A percentile compares a stretch with the other conserved stretches of the same genome.
Conservation (phyloP, 30 jellyfish, hydroid and myxozoan species). For the Mastigias papua region DNA sequence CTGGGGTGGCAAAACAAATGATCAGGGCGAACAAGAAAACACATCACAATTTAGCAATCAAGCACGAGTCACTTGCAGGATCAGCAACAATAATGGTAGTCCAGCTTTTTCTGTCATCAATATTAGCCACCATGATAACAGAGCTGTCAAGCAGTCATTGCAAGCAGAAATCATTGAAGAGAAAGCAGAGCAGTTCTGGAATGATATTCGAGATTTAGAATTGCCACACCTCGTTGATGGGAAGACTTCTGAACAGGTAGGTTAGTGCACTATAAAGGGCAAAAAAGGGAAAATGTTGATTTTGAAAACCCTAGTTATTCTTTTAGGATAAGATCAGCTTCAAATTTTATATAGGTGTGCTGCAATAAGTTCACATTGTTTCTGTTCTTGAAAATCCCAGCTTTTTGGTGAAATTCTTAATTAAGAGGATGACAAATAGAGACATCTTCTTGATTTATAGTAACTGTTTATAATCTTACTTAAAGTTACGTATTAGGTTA, state of each 20-base stretch:
- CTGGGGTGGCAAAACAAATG: slow-evolving; percentile 27
- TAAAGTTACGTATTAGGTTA: too few species aligned
- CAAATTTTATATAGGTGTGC: too few species aligned
- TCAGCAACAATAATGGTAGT: slow-evolving; percentile 11
- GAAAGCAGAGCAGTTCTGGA: slow-evolving; percentile 37
- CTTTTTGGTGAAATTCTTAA: too few species aligned
- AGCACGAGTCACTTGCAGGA: slow-evolving; percentile 20
- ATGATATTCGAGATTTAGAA: slow-evolving; percentile 22
- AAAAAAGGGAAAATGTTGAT: too few species aligned
- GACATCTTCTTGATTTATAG: too few species aligned
- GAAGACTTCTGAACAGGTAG: slow-evolving; percentile 26
- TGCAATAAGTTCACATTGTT: too few species aligned
- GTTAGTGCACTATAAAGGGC: too few species aligned
- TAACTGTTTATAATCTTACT: too few species aligned
- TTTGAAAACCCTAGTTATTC: too few species aligned
- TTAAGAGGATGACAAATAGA: too few species aligned
- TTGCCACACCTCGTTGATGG: slow-evolving; percentile 24
- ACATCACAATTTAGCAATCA: slow-evolving; percentile 6
- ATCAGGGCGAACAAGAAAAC: slow-evolving; percentile 30
- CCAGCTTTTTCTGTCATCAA: slow-evolving; percentile 20
- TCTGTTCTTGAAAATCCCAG: too few species aligned
- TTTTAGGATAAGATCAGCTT: too few species aligned
- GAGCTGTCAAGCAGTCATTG: neutral
- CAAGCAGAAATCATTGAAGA: slow-evolving; percentile 13
- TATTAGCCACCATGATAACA: neutral